Evolutionary conservation across 2,113 vertebrate genomes (phyloP), one percentile per base, ranked within the genome.

Genomic region (rat (Rattus norvegicus)): DNA sequence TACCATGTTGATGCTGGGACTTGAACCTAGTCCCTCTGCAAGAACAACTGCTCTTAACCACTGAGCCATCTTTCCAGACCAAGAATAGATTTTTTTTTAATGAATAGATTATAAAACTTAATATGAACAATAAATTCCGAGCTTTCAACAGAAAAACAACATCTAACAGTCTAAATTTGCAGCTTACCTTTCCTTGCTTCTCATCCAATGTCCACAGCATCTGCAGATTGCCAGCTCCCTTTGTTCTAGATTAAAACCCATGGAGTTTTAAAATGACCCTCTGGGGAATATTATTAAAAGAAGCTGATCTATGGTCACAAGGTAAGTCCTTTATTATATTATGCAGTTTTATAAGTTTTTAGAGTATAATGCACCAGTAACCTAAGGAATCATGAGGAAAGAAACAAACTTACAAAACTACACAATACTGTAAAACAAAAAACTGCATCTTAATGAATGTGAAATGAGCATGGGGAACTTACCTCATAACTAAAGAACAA

Each of bases 191-290:
- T 95, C 69, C 95, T 83, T 88, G 97, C 92, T 97, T 98, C 91
- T 97, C 84, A 95, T 97, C 98, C 98, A 98, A 98, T 97, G 98
- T 98, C 98, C 98, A 98, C 96, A 98, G 98, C 98, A 99, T 98
- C 98, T 98, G 97, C 95, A 98, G 98, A 98, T 98, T 98, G 98
- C 98, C 98, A 97, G 98, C 98, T 98, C 98, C 98, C 98, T 98
- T 98, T 98, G 98, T 77, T 95, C 92, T 52, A 98, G 96, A 98
- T 96, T 49, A 94, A 67, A 97, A 73, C 70, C 93, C 96, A 93
- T 97, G 67, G 56, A 67, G 33, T 36, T 52, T 91, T 79, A 52
- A 65, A 65, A 98, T 84, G 97, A 87, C 95, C 94, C 95, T 86
- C 96, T 63, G 93, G 97, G 96, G 96, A 98, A 97, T 97, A 98